phyloP scores from a whole-genome alignment of 2,113 vertebrate genomes.

The Bubo bubo region DNA sequence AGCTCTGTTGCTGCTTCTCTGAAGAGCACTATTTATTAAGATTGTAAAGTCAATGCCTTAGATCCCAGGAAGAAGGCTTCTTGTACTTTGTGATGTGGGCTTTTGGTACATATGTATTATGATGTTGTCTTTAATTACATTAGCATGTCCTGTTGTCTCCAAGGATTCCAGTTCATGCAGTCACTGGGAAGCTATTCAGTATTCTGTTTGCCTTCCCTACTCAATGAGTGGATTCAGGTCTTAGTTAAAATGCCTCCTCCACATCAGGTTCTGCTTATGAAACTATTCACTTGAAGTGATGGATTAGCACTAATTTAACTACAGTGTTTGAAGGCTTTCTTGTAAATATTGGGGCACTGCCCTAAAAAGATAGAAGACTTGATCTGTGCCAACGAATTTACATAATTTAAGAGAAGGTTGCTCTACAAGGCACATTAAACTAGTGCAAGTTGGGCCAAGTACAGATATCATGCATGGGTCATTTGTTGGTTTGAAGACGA shows the following conservation, averaged over 20 bases:
- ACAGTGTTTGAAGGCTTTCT: neutral
- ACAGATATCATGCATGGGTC: neutral
- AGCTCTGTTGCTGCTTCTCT: neutral
- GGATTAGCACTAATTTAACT: neutral
- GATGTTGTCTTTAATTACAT: conserved; percentile 4
- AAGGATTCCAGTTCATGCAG: neutral
- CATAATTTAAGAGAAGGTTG: neutral
- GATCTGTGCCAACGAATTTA: neutral
- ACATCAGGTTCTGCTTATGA: neutral
- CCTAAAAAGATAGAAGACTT: neutral
- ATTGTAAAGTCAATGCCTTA: neutral
- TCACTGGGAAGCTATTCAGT: neutral
- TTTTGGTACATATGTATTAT: neutral
- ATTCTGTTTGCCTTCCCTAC: neutral
- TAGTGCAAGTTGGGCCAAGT: neutral
- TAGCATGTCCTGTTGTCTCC: neutral
- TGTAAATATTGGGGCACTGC: neutral
- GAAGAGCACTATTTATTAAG: neutral
- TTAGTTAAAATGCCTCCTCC: neutral
- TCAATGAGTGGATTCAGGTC: neutral
- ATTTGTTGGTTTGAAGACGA: neutral
- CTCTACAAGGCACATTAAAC: neutral
- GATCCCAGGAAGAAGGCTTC: neutral
- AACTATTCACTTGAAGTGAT: neutral
- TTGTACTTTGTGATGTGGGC: neutral